These are phyloP conservation scores for Astur gentilis DNA, from an alignment of 2,113 vertebrate species.

Conservation along the genomic window DNA sequence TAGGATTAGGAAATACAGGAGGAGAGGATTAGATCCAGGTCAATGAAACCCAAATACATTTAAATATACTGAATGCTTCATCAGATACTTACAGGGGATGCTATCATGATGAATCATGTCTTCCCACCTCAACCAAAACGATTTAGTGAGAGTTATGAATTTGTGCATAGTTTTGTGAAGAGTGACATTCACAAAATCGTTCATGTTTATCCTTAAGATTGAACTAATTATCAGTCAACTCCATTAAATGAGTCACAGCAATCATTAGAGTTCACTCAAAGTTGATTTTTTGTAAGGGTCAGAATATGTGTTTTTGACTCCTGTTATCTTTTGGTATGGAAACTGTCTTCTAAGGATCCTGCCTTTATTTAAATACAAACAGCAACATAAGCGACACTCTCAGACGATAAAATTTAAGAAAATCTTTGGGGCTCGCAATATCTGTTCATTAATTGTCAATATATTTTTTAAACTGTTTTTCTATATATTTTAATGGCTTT, in stretches of 20 bases:
- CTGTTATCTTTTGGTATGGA: neutral
- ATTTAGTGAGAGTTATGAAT: neutral
- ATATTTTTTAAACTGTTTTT: neutral
- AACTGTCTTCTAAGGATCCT: neutral
- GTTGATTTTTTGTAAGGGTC: neutral
- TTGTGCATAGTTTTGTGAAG: neutral
- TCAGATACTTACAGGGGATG: neutral
- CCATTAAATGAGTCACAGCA: neutral
- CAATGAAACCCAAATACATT: neutral
- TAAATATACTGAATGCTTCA: accelerated
- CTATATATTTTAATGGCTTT: neutral
- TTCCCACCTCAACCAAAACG: neutral
- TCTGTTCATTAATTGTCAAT: neutral
- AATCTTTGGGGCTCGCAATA: neutral
- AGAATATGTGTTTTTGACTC: neutral
- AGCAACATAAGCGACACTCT: neutral
- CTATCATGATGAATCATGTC: neutral
- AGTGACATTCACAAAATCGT: neutral
- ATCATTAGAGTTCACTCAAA: neutral
- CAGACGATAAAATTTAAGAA: neutral
- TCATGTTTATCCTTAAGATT: neutral
- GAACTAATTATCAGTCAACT: neutral
- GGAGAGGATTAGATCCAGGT: neutral
- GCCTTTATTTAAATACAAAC: neutral
- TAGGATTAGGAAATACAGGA: neutral